Conservation (phyloP, 2,113 vertebrate genomes). For the Xerus inauris region DNA sequence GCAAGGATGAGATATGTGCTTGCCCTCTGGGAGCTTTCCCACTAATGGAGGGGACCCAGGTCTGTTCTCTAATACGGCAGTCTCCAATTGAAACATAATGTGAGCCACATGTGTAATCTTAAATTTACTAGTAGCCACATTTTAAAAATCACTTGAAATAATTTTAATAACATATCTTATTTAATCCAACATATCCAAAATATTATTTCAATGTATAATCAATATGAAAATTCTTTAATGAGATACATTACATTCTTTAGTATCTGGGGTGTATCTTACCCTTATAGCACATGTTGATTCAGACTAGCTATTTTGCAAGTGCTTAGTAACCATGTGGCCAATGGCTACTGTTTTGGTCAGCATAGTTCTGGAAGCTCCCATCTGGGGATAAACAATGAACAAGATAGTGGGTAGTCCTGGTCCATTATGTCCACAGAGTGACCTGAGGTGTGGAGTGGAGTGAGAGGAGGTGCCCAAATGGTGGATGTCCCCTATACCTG, state of each 20-base stretch:
- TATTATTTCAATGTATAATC: neutral
- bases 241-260: neutral
- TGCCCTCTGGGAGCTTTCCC: neutral
- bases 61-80: neutral
- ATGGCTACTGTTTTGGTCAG: neutral
- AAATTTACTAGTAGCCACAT: neutral
- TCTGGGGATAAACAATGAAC: neutral
- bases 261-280: neutral
- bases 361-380: neutral
- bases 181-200: neutral
- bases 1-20: neutral
- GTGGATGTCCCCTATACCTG: neutral
- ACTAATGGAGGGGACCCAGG: neutral
- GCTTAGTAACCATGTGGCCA: neutral
- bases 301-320: neutral
- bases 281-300: neutral
- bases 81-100: neutral
- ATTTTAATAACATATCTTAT: conserved; percentile 36
- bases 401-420: neutral
- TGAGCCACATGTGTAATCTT: neutral
- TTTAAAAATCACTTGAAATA: neutral
- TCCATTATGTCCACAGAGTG: neutral
- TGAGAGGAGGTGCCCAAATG: neutral
- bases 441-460: rapidly evolving
- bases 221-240: neutral